phyloP scores from a whole-genome alignment of 2,888 invertebrate species.

The Rhagophthalmus giganteus region DNA sequence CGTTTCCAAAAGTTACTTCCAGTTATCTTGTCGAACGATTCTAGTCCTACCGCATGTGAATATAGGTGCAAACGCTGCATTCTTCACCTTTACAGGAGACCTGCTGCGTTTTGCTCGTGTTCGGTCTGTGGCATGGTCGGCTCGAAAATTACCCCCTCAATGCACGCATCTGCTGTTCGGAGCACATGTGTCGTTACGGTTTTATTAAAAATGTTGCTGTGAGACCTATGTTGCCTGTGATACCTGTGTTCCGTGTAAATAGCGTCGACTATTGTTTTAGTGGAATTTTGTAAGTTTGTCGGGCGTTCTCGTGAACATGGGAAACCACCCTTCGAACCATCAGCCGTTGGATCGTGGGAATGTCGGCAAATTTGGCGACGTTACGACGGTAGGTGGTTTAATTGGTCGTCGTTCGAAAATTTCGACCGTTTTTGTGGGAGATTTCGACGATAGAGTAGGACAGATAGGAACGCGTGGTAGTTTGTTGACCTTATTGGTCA shows the following conservation, averaged over 20 bases:
- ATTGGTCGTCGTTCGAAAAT: background rate
- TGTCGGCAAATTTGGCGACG: conserved; percentile 56
- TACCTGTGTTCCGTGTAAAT: conserved; percentile 5
- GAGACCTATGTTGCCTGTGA: conserved; percentile 10
- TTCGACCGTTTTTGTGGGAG: background rate
- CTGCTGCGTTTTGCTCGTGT: conserved; percentile 12
- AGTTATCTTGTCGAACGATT: conserved; percentile 25
- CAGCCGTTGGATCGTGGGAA: conserved; percentile 76
- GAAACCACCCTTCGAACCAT: conserved; percentile 80
- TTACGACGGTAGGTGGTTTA: conserved; percentile 49
- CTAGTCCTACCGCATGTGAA: conserved; percentile 34
- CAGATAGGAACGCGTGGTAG: conserved; percentile 10
- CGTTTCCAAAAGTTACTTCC: conserved; percentile 20
- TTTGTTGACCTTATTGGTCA: conserved; percentile 29
- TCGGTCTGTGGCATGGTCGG: conserved; percentile 17
- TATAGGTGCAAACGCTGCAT: conserved; percentile 39
- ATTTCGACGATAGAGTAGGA: conserved; percentile 15
- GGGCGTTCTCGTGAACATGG: conserved; percentile 59
- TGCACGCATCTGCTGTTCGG: conserved; percentile 47
- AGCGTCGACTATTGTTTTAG: conserved; percentile 25
- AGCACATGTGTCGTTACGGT: conserved; percentile 43
- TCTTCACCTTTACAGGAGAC: conserved; percentile 33
- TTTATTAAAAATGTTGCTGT: conserved; percentile 26
- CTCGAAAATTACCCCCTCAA: conserved; percentile 35
- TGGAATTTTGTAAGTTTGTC: conserved; percentile 32